These are phyloP conservation scores for Zosterops lateralis DNA, from an alignment of 2,113 vertebrate genomes.

Conservation along the genomic window DNA sequence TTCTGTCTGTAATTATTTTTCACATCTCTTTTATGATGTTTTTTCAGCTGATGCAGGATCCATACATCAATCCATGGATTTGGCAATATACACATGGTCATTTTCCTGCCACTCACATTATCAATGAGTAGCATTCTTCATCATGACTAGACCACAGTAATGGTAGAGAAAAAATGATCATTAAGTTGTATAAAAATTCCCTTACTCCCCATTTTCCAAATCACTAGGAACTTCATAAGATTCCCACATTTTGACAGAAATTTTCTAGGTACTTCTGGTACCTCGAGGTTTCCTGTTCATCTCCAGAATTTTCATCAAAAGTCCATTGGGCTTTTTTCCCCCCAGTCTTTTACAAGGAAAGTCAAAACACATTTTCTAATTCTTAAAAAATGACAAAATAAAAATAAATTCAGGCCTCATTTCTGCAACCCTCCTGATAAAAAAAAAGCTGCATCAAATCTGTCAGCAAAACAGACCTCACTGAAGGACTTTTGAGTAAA, in stretches of 20 bases:
- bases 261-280: background rate
- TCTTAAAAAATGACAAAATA: background rate
- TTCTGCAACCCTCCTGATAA: background rate
- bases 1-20: background rate
- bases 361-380: background rate
- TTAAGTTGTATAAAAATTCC: background rate
- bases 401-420: background rate
- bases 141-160: background rate
- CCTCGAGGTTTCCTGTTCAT: background rate
- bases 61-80: background rate
- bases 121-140: background rate
- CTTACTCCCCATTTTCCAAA: background rate
- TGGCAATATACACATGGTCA: background rate
- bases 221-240: background rate
- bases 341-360: background rate
- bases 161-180: background rate
- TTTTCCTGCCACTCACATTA: background rate
- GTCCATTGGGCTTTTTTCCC: background rate
- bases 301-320: background rate
- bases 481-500: background rate
- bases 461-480: background rate
- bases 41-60: background rate
- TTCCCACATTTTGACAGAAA: background rate
- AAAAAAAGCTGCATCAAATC: background rate
- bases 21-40: background rate